Percentiles rank a stretch among this genome's conserved stretches.
phyloP scores from a whole-genome alignment of 2,797 vertebrate species.

The Gymnothorax javanicus region DNA sequence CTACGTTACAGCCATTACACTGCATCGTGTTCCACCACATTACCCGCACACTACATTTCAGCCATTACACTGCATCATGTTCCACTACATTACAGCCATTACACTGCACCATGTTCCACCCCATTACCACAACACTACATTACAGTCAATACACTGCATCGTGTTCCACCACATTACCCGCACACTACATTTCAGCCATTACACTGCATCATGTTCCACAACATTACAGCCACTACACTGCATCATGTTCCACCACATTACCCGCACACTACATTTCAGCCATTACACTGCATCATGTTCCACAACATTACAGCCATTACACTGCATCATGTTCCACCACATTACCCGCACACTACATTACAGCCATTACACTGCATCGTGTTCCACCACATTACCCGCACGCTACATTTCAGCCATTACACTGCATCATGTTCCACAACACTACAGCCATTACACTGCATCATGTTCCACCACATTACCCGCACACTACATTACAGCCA shows the following conservation, averaged over 20 bases:
- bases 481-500: background rate
- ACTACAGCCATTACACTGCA: slow-evolving; percentile 36
- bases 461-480: slow-evolving; percentile 46
- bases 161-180: slow-evolving; percentile 46
- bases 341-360: slow-evolving; percentile 24
- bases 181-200: background rate
- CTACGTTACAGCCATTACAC: slow-evolving; percentile 19
- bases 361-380: background rate
- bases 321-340: background rate
- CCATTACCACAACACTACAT: too few relatives aligned
- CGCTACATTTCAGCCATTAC: background rate
- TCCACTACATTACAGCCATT: background rate
- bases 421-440: background rate
- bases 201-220: background rate
- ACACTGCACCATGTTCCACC: too few relatives aligned
- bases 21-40: background rate
- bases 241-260: too few relatives aligned
- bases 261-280: slow-evolving; percentile 46
- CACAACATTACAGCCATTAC: slow-evolving; percentile 27
- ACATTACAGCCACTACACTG: too few relatives aligned
- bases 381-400: background rate
- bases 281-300: slow-evolving; percentile 47
- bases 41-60: background rate
- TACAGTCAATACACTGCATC: slow-evolving; percentile 42
- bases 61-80: slow-evolving; percentile 46